phyloP scores from a whole-genome alignment of 2,113 vertebrate species.

The Onychorhynchus coronatus region DNA sequence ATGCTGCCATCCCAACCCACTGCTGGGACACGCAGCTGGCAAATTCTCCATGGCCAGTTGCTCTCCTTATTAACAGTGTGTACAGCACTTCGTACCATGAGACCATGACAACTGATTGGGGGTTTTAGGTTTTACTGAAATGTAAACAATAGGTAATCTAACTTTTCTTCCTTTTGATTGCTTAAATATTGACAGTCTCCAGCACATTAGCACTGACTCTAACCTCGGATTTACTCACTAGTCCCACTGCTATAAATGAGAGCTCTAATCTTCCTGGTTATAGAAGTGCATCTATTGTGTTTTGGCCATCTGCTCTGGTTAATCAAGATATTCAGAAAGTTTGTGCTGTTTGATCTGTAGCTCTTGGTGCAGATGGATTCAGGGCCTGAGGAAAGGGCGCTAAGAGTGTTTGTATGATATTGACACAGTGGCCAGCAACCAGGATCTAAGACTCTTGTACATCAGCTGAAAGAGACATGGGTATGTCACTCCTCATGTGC shows the following conservation, averaged over 20 bases:
- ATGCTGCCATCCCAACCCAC: neutral
- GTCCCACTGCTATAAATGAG: neutral
- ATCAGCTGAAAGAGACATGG: rapidly evolving
- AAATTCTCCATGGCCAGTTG: rapidly evolving
- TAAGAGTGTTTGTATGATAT: neutral
- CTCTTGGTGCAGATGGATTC: neutral
- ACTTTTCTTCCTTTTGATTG: constrained; percentile 23
- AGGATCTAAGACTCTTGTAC: neutral
- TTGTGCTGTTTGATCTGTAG: neutral
- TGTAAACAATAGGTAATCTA: constrained; percentile 33
- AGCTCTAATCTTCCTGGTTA: neutral
- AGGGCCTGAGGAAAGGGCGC: neutral
- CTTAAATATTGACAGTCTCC: constrained; percentile 61
- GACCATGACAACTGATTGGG: constrained; percentile 39
- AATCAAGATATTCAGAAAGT: constrained; percentile 38
- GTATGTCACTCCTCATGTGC: neutral
- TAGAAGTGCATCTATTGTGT: neutral
- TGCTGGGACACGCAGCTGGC: neutral
- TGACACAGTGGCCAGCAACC: neutral
- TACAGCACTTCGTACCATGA: neutral
- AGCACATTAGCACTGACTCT: constrained; percentile 14
- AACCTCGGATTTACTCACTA: neutral
- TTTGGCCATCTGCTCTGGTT: constrained; percentile 35
- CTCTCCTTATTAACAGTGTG: neutral
- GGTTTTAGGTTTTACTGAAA: constrained; percentile 33